These are phyloP conservation scores for Petrocephalus zakoni DNA, from an alignment of 2,113 vertebrate species.

Conservation along the genomic window DNA sequence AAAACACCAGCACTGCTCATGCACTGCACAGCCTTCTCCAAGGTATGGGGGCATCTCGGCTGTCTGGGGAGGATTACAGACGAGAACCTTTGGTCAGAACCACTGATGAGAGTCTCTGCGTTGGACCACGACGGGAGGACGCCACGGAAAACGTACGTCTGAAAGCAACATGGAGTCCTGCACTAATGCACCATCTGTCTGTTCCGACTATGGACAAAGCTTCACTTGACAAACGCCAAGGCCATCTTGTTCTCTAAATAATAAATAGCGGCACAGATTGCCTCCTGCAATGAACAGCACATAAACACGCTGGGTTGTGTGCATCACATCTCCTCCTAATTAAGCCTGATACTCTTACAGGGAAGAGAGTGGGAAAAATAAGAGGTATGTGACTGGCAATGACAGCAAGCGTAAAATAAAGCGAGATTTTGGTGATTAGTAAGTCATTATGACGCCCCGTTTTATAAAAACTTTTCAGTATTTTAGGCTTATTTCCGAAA, in stretches of 20 bases:
- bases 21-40: not conserved
- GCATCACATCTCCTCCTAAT: slow-evolving; percentile 10
- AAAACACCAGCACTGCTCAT: not conserved
- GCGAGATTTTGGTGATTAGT: not conserved
- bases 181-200: slow-evolving; percentile 7
- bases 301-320: slow-evolving; percentile 2
- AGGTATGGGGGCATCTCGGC: not conserved
- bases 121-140: not conserved
- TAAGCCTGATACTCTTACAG: not conserved
- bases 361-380: not conserved
- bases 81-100: not conserved
- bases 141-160: not conserved
- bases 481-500: not conserved
- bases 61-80: not conserved
- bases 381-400: not conserved
- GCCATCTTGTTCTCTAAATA: slow-evolving; percentile 23
- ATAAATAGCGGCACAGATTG: slow-evolving; percentile 13
- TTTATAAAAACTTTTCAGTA: not conserved
- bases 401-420: not conserved
- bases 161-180: not conserved
- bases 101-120: not conserved
- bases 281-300: not conserved
- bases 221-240: slow-evolving; percentile 23
- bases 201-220: slow-evolving; percentile 10
- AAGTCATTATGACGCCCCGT: not conserved